phyloP scores from a whole-genome alignment of 1,140 invertebrate species.

The Drosophila pallidifrons region DNA sequence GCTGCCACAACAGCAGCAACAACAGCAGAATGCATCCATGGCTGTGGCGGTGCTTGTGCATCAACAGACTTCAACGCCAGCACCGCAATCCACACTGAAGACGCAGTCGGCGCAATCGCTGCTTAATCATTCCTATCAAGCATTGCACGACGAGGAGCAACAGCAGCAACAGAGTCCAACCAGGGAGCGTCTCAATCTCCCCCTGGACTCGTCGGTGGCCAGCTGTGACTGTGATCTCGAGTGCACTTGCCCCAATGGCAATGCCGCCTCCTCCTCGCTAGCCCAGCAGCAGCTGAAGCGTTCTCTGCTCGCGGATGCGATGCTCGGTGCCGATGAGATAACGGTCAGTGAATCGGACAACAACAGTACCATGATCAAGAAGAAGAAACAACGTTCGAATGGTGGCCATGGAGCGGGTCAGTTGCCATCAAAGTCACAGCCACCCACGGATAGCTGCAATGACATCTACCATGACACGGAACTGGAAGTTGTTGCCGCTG shows the following conservation, averaged over 20 bases:
- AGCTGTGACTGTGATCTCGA: conserved; percentile 79
- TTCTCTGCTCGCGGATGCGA: conserved; percentile 71
- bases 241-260: conserved; percentile 59
- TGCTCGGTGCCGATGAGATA: conserved; percentile 79
- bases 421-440: conserved; percentile 57
- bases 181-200: conserved; percentile 52
- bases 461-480: conserved; percentile 77
- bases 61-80: conserved; percentile 59
- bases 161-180: conserved; percentile 9
- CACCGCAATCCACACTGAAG: conserved; percentile 32
- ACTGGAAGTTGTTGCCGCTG: conserved; percentile 60
- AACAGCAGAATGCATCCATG: conserved; percentile 64
- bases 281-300: conserved; percentile 63
- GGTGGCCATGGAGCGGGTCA: conserved; percentile 22
- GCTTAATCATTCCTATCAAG: conserved; percentile 80
- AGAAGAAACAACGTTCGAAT: conserved; percentile 65
- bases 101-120: conserved; percentile 77
- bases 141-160: conserved; percentile 65
- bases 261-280: conserved; percentile 25
- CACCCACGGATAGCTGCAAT: conserved; percentile 54
- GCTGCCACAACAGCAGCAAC: conserved; percentile 39
- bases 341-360: conserved; percentile 84
- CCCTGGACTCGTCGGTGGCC: conserved; percentile 56
- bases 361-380: conserved; percentile 81
- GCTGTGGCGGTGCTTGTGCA: conserved; percentile 78